These are phyloP conservation scores for Propithecus perrieri DNA, from an alignment of 2,797 vertebrate species.

Conservation along the genomic window DNA sequence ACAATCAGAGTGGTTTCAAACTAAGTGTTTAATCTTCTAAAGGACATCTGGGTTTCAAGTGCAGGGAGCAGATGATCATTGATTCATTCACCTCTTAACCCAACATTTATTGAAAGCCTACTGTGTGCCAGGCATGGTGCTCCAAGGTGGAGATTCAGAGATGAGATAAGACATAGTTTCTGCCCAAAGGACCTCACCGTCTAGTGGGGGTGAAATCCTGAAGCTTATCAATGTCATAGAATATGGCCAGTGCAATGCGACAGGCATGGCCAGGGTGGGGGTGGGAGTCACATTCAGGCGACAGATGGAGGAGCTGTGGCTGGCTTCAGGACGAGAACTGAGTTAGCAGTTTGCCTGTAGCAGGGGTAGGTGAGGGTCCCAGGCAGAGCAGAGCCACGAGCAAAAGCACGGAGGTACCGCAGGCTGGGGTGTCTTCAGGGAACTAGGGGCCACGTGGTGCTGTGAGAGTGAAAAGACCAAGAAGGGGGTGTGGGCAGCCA, in stretches of 20 bases:
- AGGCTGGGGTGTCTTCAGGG: neutral
- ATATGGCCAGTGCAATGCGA: neutral
- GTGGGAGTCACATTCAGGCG: neutral
- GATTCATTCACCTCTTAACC: neutral
- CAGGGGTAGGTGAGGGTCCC: neutral
- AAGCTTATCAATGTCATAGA: neutral
- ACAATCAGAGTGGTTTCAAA: neutral
- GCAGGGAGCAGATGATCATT: neutral
- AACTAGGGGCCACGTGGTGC: neutral
- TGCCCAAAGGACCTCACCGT: neutral
- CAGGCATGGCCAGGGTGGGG: neutral
- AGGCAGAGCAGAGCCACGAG: neutral
- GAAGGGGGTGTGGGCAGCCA: accelerated
- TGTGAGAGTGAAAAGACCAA: neutral
- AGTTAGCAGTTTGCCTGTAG: neutral
- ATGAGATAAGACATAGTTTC: neutral
- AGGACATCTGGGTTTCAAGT: neutral
- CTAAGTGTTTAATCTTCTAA: neutral
- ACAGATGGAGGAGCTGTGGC: neutral
- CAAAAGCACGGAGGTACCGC: neutral
- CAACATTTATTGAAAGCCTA: conserved; percentile 46
- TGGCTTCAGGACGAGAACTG: neutral
- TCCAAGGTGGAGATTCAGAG: neutral
- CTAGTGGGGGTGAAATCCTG: neutral
- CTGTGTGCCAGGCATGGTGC: neutral